Percentiles rank a stretch among this genome's conserved stretches.
These are phyloP conservation scores for Agelastica alni DNA, from an alignment of 2,888 invertebrate species.

Conservation along the genomic window DNA sequence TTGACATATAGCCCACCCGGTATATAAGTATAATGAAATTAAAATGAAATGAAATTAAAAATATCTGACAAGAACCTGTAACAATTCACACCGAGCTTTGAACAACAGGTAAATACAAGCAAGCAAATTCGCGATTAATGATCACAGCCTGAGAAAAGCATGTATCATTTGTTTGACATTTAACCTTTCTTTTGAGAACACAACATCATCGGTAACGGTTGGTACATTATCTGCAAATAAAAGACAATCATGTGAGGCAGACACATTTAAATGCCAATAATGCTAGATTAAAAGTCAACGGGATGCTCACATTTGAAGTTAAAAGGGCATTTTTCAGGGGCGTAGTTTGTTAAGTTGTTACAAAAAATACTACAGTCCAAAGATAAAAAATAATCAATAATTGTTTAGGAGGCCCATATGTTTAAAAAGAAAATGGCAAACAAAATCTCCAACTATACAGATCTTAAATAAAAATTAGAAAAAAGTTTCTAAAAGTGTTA, in stretches of 20 bases:
- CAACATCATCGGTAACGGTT: not conserved
- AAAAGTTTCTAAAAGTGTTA: no score
- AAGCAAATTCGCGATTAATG: not conserved
- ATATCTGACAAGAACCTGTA: no score
- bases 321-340: not conserved
- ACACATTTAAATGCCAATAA: not conserved
- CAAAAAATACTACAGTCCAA: no score
- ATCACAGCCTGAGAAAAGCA: not conserved
- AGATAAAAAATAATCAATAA: no score
- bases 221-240: slow-evolving; percentile 1
- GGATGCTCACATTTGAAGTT: not conserved
- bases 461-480: not conserved
- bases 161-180: not conserved
- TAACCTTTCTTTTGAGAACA: slow-evolving; percentile 7
- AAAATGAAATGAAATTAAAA: no score
- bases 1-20: no score
- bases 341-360: no score
- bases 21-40: no score
- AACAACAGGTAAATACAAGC: not conserved
- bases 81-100: no score
- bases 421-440: no score
- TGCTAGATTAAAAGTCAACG: not conserved
- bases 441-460: not conserved
- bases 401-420: no score
- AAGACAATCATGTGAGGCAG: slow-evolving; percentile 4